Conservation (phyloP, 2,797 vertebrate species). For the Pseudomugil gertrudae region DNA sequence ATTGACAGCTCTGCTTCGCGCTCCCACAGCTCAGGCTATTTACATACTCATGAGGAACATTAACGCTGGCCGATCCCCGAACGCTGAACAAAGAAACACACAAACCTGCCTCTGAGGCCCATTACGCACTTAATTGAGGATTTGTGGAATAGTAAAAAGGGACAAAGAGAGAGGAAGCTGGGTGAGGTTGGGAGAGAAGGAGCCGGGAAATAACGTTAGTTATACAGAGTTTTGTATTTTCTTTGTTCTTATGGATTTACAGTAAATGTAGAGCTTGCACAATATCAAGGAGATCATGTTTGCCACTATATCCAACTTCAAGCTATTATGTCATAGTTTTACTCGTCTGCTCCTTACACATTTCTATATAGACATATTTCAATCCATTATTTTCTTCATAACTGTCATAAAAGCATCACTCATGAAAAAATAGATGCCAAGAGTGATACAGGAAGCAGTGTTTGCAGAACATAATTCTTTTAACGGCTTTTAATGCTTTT, state of each 20-base stretch:
- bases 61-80: conserved; percentile 71
- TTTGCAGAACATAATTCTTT: not conserved
- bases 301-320: no score
- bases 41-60: conserved; percentile 81
- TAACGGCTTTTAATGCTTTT: not conserved
- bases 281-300: not conserved
- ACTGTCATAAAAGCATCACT: no score
- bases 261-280: not conserved
- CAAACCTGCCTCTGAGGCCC: conserved; percentile 76
- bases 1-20: conserved; percentile 77
- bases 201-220: conserved; percentile 34
- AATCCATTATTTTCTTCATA: no score
- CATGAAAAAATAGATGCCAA: no score
- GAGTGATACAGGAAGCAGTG: no score
- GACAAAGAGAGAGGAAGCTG: conserved; percentile 50
- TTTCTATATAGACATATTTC: no score
- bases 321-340: not conserved
- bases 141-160: conserved; percentile 69
- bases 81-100: conserved; percentile 76
- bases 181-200: conserved; percentile 30
- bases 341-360: no score
- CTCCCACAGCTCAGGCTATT: conserved; percentile 81
- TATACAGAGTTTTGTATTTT: conserved; percentile 12
- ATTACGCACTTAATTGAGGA: conserved; percentile 79
- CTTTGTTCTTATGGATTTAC: not conserved